These are phyloP conservation scores for Scolopax bukidnonensis DNA, from an alignment of 2,797 vertebrate genomes.

Conservation along the genomic window DNA sequence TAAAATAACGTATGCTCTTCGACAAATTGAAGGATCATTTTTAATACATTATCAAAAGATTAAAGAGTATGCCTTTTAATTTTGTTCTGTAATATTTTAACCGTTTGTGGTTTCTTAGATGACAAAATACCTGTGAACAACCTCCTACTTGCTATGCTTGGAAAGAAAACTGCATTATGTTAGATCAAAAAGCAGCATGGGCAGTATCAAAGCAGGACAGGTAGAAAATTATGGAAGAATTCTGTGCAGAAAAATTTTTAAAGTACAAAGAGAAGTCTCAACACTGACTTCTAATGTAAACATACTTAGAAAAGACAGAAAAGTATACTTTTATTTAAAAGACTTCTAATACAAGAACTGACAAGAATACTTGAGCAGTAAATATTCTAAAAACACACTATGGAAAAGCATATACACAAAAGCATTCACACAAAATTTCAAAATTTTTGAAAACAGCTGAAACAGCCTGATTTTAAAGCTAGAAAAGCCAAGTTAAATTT, in stretches of 20 bases:
- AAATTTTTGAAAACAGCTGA: background rate
- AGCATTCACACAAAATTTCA: accelerated
- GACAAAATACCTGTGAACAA: background rate
- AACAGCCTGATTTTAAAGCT: background rate
- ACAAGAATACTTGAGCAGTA: background rate
- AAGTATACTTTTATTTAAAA: background rate
- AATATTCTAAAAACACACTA: background rate
- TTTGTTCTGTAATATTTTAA: background rate
- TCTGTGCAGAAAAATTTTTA: accelerated
- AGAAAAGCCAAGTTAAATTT: background rate
- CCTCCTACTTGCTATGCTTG: accelerated
- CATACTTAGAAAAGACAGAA: background rate
- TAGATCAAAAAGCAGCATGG: background rate
- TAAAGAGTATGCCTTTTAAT: accelerated
- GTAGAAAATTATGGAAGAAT: background rate
- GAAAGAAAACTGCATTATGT: background rate
- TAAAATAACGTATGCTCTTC: accelerated
- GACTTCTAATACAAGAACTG: background rate
- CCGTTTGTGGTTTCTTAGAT: background rate
- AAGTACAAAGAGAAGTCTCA: background rate
- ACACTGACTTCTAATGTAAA: background rate
- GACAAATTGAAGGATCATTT: background rate
- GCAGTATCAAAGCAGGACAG: accelerated
- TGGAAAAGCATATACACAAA: background rate
- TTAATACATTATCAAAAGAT: background rate